Base-by-base conservation (phyloP, 2,888 invertebrate genomes). In the Hydriomena furcata region DNA sequence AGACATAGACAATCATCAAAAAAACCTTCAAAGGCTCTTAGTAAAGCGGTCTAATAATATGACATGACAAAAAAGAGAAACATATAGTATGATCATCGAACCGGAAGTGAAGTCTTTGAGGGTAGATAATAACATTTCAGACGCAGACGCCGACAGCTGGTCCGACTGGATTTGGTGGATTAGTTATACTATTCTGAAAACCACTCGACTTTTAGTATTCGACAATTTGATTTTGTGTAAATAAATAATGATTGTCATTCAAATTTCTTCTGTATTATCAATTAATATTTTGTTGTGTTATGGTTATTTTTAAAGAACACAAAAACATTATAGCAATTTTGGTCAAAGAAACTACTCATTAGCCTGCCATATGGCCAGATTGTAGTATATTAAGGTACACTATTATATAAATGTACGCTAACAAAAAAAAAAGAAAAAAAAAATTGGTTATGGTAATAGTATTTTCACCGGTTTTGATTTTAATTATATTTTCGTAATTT, bases 41-140 rank as follows among this genome's bases (percentile, higher is more conserved):
- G 20, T 20, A 8, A 17, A 17, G 17, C 11, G 28, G 40, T 12
- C 10, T 10, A 7, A 10, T 35, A 37, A 17, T 41, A 31, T 11
- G 34, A 45, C 41, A 46, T 28, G 63, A 68, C 63, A 67, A 20
- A 45, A 82, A 81, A 79, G 79, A 77, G 72, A 79, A 80, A 85
- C 80, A 77, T 73, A 84, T 74, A 73, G 70, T 66, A 71, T 78
- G 78, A 76, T 78, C 78, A 81, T 63, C 65, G 77, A 76, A 59
- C 71, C 68, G 85, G 82, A 85, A 86, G 75, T 76, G 75, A 82
- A 64, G 71, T 71, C 82, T 87, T 86, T 86, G 84, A 81, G 71
- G 68, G 68, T 62, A 83, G 84, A 85, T 88, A 84, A 84, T 84
- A 86, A 83, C 76, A 67, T 79, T 86, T 87, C 87, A 87, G 71